Percentiles rank a stretch among this genome's conserved stretches.
Conservation (phyloP, 2,888 invertebrate species). For the Villa cingulata region DNA sequence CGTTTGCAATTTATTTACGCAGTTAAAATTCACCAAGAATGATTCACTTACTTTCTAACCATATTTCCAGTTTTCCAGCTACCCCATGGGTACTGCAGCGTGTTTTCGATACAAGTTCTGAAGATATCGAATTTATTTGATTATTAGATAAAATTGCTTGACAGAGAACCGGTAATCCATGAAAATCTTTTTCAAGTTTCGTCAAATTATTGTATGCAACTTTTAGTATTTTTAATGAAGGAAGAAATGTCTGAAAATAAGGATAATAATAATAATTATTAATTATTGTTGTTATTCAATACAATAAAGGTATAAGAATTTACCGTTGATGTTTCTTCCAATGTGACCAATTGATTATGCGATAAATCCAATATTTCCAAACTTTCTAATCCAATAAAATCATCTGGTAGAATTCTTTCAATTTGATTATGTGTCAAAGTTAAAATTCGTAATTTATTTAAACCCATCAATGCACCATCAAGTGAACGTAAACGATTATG, state of each 20-base stretch:
- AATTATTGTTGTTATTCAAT: neutral
- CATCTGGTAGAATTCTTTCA: conserved; percentile 59
- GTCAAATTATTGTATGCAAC: conserved; percentile 67
- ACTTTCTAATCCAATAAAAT: conserved; percentile 62
- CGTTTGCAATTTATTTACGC: neutral
- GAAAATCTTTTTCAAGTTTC: conserved; percentile 63
- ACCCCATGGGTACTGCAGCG: conserved; percentile 68
- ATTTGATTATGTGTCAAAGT: conserved; percentile 64
- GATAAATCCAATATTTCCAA: conserved; percentile 64
- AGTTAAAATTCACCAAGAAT: neutral
- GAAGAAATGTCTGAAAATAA: conserved; percentile 54
- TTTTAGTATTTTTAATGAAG: conserved; percentile 58
- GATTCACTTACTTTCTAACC: conserved; percentile 54
- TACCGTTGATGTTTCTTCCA: conserved; percentile 75
- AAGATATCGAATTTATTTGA: conserved; percentile 55
- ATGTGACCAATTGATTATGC: conserved; percentile 57
- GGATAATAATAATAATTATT: neutral
- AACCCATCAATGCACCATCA: conserved; percentile 61
- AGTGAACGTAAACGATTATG: conserved; percentile 57
- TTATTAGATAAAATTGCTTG: conserved; percentile 68
- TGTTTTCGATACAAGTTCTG: conserved; percentile 65
- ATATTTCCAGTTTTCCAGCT: conserved; percentile 50
- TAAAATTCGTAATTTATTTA: conserved; percentile 56
- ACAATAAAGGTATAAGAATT: conserved; percentile 2
- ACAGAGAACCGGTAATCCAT: conserved; percentile 67